These are phyloP conservation scores for Drosophila parthenogenetica DNA, from an alignment of 2,888 invertebrate genomes.

Conservation along the genomic window DNA sequence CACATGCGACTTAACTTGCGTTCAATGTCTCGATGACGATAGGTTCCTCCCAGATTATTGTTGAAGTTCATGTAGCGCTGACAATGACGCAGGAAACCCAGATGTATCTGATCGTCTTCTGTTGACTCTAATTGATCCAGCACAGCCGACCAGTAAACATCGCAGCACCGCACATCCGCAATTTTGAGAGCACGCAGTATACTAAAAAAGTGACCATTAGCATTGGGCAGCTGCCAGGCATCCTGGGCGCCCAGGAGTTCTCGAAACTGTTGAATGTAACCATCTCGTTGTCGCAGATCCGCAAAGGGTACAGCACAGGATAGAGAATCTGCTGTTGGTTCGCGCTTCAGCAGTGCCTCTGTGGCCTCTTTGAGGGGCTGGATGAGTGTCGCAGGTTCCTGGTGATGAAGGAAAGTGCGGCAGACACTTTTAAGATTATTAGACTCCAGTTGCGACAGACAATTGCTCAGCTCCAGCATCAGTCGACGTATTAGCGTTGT, in stretches of 20 bases:
- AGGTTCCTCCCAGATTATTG: conserved; percentile 86
- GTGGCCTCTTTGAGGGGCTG: conserved; percentile 84
- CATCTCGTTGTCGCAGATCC: conserved; percentile 84
- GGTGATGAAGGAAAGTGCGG: conserved; percentile 85
- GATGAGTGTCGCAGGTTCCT: conserved; percentile 86
- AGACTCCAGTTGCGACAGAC: conserved; percentile 82
- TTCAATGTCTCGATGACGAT: conserved; percentile 86
- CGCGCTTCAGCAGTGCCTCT: conserved; percentile 72
- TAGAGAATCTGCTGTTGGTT: conserved; percentile 84
- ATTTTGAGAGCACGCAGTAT: conserved; percentile 85
- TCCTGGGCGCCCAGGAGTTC: conserved; percentile 71
- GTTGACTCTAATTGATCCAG: conserved; percentile 79
- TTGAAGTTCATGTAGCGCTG: conserved; percentile 87
- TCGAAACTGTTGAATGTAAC: conserved; percentile 82
- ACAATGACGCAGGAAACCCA: conserved; percentile 84
- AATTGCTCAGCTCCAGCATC: conserved; percentile 82
- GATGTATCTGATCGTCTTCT: conserved; percentile 58
- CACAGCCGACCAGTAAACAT: conserved; percentile 85
- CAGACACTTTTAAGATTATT: conserved; percentile 84
- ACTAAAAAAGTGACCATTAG: conserved; percentile 84
- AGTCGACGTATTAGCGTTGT: conserved; percentile 82
- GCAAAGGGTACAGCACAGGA: conserved; percentile 85
- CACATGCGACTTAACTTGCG: conserved; percentile 83
- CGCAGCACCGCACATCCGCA: conserved; percentile 85
- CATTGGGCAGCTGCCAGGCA: conserved; percentile 74